Percentiles rank a stretch among this genome's conserved stretches.
These are phyloP conservation scores for Parazoanthus swiftii DNA, from an alignment of 92 coral and sea anemone genomes.

Conservation along the genomic window DNA sequence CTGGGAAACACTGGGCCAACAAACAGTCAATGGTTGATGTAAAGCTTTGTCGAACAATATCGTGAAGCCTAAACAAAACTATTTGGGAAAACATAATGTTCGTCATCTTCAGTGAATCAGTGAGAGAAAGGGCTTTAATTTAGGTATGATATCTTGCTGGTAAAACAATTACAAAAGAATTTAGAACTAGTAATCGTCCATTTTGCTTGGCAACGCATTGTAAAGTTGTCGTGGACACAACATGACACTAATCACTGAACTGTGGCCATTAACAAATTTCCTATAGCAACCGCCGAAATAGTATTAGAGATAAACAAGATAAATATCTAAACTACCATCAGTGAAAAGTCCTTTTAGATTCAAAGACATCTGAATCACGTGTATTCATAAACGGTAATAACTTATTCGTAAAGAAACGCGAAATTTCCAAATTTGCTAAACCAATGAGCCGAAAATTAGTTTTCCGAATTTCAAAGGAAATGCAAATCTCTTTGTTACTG, in stretches of 20 bases:
- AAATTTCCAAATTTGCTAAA: slow-evolving; percentile 25
- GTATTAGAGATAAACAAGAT: too few species aligned
- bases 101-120: too few species aligned
- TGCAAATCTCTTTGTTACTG: slow-evolving; percentile 31
- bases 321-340: neutral
- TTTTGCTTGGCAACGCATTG: neutral
- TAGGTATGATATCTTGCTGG: neutral
- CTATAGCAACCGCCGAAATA: neutral
- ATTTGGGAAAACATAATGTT: too few species aligned
- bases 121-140: too few species aligned
- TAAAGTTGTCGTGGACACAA: neutral
- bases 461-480: slow-evolving; percentile 1
- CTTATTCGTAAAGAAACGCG: neutral
- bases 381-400: neutral
- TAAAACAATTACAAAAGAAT: neutral
- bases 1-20: too few species aligned
- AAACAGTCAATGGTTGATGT: too few species aligned
- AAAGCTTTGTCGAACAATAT: too few species aligned
- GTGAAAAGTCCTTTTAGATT: too few species aligned
- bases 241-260: neutral
- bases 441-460: slow-evolving; percentile 13
- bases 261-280: neutral
- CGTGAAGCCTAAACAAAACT: too few species aligned
- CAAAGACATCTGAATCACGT: neutral
- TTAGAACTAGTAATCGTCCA: neutral